These are phyloP conservation scores for Amphilophus citrinellus DNA, from an alignment of 2,113 vertebrate species.

Conservation along the genomic window DNA sequence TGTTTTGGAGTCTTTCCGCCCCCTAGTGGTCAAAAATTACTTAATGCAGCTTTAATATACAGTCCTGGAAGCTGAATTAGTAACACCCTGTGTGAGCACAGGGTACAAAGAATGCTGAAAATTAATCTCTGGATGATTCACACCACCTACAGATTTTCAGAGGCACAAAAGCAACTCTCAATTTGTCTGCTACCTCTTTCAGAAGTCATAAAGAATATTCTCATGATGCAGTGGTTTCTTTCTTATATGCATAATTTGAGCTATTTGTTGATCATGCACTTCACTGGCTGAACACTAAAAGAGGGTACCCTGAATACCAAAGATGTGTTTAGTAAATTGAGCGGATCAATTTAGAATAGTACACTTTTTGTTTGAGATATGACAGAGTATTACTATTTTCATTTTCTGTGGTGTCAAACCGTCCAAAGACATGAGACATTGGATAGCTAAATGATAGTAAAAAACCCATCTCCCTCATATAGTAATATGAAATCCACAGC, in stretches of 20 bases:
- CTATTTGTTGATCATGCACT: constrained; percentile 73
- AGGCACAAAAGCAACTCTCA: constrained; percentile 79
- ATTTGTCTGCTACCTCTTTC: constrained; percentile 77
- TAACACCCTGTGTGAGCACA: constrained; percentile 54
- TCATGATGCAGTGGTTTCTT: constrained; percentile 55
- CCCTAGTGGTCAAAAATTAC: constrained; percentile 76
- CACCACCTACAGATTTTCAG: constrained; percentile 70
- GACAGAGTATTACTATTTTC: constrained; percentile 8
- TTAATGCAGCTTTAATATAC: constrained; percentile 72
- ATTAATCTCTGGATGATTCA: constrained; percentile 61
- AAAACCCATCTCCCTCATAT: background rate
- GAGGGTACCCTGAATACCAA: constrained; percentile 26
- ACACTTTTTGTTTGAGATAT: constrained; percentile 5
- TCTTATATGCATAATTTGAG: constrained; percentile 58
- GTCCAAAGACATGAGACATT: constrained; percentile 18
- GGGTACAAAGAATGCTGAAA: constrained; percentile 54
- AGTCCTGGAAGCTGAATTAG: constrained; percentile 62
- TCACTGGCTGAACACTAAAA: constrained; percentile 64
- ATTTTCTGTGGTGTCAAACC: constrained; percentile 5
- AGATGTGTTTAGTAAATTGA: constrained; percentile 30
- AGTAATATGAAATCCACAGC: constrained; percentile 38
- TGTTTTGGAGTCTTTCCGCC: constrained; percentile 78
- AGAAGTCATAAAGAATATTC: constrained; percentile 56
- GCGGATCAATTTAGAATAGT: constrained; percentile 21
- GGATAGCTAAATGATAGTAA: constrained; percentile 18